Conservation (phyloP, 2,113 vertebrate species). For the Catharus minimus region DNA sequence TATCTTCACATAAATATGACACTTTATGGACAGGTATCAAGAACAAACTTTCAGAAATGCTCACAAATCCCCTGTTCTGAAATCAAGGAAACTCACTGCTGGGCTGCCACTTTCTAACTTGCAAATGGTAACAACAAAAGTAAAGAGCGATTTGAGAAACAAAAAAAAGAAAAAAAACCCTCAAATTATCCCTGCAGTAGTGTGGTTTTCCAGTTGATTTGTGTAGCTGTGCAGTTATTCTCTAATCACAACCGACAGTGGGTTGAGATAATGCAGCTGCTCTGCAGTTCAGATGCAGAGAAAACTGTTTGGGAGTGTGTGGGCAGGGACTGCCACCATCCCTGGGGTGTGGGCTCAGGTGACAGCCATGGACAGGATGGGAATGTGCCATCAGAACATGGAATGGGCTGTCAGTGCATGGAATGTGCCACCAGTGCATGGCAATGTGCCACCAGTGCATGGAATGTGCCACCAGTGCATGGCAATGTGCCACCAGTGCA, state of each 20-base stretch:
- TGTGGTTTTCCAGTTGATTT: neutral
- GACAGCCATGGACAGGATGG: fast-evolving
- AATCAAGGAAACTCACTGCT: neutral
- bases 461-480: neutral
- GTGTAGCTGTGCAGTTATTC: neutral
- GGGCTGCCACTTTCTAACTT: neutral
- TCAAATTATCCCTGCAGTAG: neutral
- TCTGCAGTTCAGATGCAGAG: fast-evolving
- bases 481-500: too few relatives aligned
- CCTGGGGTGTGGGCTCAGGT: neutral
- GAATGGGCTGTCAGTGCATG: neutral
- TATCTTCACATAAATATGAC: neutral
- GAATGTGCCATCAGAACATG: neutral
- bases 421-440: too few relatives aligned
- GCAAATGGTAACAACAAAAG: neutral
- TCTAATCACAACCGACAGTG: neutral
- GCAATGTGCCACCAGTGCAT: neutral
- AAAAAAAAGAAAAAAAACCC: neutral
- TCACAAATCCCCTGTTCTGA: neutral
- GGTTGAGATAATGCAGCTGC: neutral
- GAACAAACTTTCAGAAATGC: neutral
- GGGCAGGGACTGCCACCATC: fast-evolving
- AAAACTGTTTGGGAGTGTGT: fast-evolving
- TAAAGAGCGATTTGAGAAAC: neutral
- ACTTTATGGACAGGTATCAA: neutral